Conservation (phyloP, 2,888 invertebrate species). For the Brachypterus glaber region DNA sequence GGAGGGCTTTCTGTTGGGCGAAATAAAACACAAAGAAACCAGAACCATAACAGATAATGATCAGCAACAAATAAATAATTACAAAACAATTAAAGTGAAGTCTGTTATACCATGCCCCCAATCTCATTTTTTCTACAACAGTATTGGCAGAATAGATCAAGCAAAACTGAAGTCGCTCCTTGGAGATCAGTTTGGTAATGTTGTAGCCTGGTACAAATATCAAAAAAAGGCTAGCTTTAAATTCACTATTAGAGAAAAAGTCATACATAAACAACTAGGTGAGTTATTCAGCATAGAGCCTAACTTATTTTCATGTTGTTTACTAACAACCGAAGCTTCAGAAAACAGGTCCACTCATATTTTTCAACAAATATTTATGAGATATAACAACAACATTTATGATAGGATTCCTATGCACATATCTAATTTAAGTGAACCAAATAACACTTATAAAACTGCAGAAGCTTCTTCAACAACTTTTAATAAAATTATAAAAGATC, state of each 20-base stretch:
- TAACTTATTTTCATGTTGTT: conserved; percentile 54
- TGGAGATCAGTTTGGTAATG: conserved; percentile 45
- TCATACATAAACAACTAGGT: conserved; percentile 53
- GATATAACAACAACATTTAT: conserved; percentile 47
- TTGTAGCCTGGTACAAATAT: conserved; percentile 62
- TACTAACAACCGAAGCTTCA: conserved; percentile 47
- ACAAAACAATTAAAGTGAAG: conserved; percentile 52
- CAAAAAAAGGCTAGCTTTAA: conserved; percentile 46
- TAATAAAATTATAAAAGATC: conserved; percentile 27
- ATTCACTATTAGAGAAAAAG: conserved; percentile 53
- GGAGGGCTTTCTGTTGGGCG: conserved; percentile 58
- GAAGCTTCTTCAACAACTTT: conserved; percentile 31
- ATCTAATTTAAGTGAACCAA: conserved; percentile 41
- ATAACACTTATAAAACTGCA: conserved; percentile 32
- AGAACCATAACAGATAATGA: conserved; percentile 61
- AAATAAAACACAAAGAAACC: conserved; percentile 52
- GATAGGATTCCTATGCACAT: conserved; percentile 45
- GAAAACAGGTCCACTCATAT: conserved; percentile 50
- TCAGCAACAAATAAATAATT: conserved; percentile 50
- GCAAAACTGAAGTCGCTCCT: conserved; percentile 47
- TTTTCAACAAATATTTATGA: conserved; percentile 53
- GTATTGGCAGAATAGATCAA: conserved; percentile 48
- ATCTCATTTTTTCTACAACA: conserved; percentile 48
- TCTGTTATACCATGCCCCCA: conserved; percentile 52
- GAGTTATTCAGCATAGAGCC: conserved; percentile 47